phyloP scores from a whole-genome alignment of 2,888 invertebrate genomes.

The Mesochorus sp. region DNA sequence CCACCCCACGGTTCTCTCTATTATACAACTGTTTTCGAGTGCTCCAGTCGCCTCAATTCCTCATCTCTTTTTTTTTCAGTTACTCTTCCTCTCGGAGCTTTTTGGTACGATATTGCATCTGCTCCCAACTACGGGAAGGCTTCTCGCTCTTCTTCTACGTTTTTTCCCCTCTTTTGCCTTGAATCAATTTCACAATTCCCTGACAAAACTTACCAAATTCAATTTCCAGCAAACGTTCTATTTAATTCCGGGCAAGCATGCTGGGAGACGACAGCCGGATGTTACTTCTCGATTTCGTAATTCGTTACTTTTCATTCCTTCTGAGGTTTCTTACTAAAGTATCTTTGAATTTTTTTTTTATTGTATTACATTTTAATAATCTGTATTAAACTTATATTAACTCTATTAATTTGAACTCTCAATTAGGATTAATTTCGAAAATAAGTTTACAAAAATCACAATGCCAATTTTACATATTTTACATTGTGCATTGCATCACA shows the following conservation, averaged over 20 bases:
- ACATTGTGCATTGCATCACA: too few relatives aligned
- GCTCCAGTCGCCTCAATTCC: constrained; percentile 42
- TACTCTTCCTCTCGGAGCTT: constrained; percentile 11
- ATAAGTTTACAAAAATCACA: too few relatives aligned
- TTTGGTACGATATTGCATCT: constrained; percentile 52
- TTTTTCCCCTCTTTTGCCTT: constrained; percentile 33
- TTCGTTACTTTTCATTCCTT: constrained; percentile 24
- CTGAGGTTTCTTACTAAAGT: not conserved
- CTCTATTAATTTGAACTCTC: too few relatives aligned
- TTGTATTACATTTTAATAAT: too few relatives aligned
- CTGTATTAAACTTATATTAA: too few relatives aligned
- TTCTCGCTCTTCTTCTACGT: not conserved
- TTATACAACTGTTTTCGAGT: constrained; percentile 63
- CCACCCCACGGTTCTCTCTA: constrained; percentile 58
- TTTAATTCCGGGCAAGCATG: constrained; percentile 45
- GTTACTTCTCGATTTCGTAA: constrained; percentile 18
- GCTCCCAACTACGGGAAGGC: constrained; percentile 25
- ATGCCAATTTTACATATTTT: too few relatives aligned
- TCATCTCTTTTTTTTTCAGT: constrained; percentile 5
- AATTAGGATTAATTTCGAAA: too few relatives aligned
- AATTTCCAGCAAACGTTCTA: constrained; percentile 59
- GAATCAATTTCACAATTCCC: constrained; percentile 62
- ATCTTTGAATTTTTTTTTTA: too few relatives aligned
- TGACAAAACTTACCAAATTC: constrained; percentile 54
- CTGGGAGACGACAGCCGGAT: not conserved